Conservation (phyloP, 1,140 invertebrate species). For the Temnothorax nylanderi region DNA sequence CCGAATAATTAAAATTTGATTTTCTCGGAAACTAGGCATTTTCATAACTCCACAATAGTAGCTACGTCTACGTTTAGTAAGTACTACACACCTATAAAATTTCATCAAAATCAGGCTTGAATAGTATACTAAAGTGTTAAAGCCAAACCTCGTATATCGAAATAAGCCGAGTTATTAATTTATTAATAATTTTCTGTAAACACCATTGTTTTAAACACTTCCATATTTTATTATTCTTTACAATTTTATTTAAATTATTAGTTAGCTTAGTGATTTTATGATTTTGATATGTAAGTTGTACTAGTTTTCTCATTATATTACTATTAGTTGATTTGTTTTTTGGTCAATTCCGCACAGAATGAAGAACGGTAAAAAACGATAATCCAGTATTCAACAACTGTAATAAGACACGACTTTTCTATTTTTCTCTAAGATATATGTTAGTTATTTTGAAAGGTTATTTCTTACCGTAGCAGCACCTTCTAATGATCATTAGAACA, state of each 20-base stretch:
- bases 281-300: no score
- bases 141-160: no score
- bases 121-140: no score
- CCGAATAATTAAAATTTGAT: no score
- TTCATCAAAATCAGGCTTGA: no score
- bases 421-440: not conserved
- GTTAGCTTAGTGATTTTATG: not conserved
- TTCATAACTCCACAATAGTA: no score
- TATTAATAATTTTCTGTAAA: not conserved
- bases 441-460: not conserved
- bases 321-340: no score
- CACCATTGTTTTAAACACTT: not conserved
- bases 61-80: no score
- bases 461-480: conserved; percentile 2
- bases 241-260: not conserved
- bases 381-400: not conserved
- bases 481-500: no score
- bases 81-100: no score
- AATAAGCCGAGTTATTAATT: no score
- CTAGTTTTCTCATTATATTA: not conserved
- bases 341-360: not conserved
- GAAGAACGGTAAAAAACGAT: not conserved
- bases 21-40: no score
- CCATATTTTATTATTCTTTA: not conserved
- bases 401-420: not conserved